Evolutionary conservation across 2,797 vertebrate species (phyloP).

Genomic region (Danio choprae): DNA sequence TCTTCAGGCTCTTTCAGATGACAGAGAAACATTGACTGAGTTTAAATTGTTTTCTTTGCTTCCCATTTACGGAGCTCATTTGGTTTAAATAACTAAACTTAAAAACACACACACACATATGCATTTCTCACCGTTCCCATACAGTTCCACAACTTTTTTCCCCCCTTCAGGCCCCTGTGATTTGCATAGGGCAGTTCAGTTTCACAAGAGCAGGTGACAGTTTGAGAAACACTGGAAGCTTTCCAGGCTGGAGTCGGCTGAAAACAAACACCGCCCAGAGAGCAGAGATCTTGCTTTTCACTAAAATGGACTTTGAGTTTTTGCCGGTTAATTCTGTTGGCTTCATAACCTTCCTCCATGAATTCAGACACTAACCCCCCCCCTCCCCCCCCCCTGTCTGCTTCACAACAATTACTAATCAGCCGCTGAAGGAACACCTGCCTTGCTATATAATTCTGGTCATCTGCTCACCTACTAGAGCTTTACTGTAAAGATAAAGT

Average conservation of each 20-base stretch:
- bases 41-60: conserved; percentile 25
- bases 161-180: conserved; percentile 35
- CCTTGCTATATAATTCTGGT: conserved; percentile 37
- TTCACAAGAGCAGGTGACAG: conserved; percentile 47
- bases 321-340: conserved; percentile 55
- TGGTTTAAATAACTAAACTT: neutral
- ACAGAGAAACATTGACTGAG: neutral
- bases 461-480: conserved; percentile 21
- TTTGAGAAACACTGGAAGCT: conserved; percentile 54
- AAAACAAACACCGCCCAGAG: conserved; percentile 39
- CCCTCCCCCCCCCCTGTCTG: conserved; percentile 37
- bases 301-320: conserved; percentile 58
- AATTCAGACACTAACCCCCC: conserved; percentile 21
- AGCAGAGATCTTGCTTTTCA: conserved; percentile 36
- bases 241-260: conserved; percentile 41
- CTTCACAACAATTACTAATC: conserved; percentile 43
- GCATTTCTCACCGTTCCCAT: conserved; percentile 12
- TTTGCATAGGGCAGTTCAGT: conserved; percentile 64
- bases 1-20: neutral
- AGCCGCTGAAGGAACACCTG: conserved; percentile 50
- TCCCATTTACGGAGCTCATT: neutral
- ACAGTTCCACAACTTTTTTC: conserved; percentile 23
- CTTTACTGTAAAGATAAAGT: conserved; percentile 53
- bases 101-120: neutral
- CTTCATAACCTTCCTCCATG: conserved; percentile 1